These are phyloP conservation scores for Rousettus leschenaultii DNA, from an alignment of 2,113 vertebrate genomes.

Conservation along the genomic window DNA sequence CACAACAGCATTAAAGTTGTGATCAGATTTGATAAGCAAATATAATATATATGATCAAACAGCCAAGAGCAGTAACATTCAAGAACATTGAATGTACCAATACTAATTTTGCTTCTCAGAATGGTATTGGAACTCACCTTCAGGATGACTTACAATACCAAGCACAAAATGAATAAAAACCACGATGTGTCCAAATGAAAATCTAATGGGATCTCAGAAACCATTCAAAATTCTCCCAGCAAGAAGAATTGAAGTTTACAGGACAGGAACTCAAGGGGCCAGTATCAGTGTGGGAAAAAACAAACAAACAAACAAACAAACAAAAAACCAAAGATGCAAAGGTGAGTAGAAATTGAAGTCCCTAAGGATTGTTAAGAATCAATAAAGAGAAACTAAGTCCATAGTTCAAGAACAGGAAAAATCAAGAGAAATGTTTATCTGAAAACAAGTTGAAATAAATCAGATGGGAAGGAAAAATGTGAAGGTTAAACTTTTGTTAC, in stretches of 20 bases:
- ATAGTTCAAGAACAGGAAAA: background rate
- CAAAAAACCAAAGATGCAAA: background rate
- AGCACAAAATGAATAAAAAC: background rate
- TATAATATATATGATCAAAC: background rate
- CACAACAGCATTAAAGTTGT: background rate
- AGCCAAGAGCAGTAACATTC: conserved; percentile 1
- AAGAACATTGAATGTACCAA: conserved; percentile 16
- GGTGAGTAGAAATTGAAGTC: background rate
- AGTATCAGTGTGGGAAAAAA: background rate
- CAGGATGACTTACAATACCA: background rate
- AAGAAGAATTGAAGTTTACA: background rate
- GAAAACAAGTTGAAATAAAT: background rate
- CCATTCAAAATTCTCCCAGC: background rate
- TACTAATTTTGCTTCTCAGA: conserved; percentile 3
- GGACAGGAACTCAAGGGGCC: background rate
- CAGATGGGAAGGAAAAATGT: background rate
- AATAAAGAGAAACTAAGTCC: background rate
- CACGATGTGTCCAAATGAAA: background rate
- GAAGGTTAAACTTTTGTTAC: background rate
- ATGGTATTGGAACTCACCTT: background rate
- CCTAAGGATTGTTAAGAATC: background rate
- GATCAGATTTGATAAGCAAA: conserved; percentile 22
- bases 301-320: too few species aligned
- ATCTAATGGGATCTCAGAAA: conserved; percentile 25
- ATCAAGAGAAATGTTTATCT: background rate